These are phyloP conservation scores for Burhinus oedicnemus DNA, from an alignment of 2,113 vertebrate species.

Conservation along the genomic window DNA sequence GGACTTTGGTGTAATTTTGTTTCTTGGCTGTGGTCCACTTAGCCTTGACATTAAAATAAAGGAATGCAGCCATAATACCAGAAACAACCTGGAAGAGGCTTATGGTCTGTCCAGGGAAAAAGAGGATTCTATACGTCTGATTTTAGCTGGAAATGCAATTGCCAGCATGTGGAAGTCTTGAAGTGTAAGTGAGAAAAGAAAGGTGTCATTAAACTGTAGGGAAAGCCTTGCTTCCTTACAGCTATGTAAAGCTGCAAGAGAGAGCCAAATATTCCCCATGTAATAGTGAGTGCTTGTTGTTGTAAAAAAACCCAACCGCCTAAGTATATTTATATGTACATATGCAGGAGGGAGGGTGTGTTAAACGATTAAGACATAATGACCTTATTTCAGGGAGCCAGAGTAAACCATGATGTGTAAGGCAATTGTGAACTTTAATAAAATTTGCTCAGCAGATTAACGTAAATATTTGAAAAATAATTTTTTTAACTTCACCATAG, in stretches of 20 bases:
- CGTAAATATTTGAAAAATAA: background rate
- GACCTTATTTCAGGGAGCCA: conserved; percentile 47
- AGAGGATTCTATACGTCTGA: conserved; percentile 44
- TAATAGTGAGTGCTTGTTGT: conserved; percentile 50
- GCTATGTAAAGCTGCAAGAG: conserved; percentile 36
- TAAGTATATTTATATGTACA: background rate
- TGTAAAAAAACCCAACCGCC: background rate
- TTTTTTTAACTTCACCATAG: background rate
- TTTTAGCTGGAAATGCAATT: conserved; percentile 59
- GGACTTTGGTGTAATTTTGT: conserved; percentile 46
- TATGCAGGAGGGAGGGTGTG: background rate
- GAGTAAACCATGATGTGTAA: conserved; percentile 28
- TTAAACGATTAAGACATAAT: conserved; percentile 25
- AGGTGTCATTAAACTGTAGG: conserved; percentile 44
- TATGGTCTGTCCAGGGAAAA: conserved; percentile 42
- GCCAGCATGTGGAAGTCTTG: conserved; percentile 55
- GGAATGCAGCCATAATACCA: conserved; percentile 62
- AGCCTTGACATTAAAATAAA: conserved; percentile 64
- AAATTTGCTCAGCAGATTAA: background rate
- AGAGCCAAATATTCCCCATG: conserved; percentile 33
- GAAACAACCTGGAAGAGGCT: conserved; percentile 49
- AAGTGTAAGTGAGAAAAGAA: conserved; percentile 62
- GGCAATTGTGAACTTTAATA: conserved; percentile 30
- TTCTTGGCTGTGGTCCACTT: conserved; percentile 65
- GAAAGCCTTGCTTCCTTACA: conserved; percentile 51